Evolutionary conservation across 2,888 invertebrate genomes (phyloP).

Genomic region (Tenthredo distinguenda): DNA sequence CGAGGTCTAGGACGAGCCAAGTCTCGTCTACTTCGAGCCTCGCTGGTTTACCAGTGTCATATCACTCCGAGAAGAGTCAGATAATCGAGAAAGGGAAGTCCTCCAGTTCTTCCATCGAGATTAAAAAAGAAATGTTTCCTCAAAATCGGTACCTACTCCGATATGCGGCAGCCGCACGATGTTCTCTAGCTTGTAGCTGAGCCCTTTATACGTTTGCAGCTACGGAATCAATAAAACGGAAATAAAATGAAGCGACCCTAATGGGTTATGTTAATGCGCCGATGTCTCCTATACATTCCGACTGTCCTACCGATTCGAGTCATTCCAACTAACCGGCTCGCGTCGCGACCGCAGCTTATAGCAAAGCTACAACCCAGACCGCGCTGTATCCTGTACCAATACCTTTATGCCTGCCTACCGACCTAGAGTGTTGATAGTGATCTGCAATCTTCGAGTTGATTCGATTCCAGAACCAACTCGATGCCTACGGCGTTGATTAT

Average conservation of each 20-base stretch:
- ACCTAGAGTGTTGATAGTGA: neutral
- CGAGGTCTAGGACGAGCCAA: neutral
- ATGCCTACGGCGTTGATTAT: conserved; percentile 42
- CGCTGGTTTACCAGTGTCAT: neutral
- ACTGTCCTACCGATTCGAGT: conserved; percentile 51
- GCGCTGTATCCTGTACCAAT: neutral
- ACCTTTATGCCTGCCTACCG: neutral
- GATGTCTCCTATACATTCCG: conserved; percentile 53
- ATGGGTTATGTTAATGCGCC: conserved; percentile 55
- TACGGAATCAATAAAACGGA: conserved; percentile 53
- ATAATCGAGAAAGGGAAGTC: neutral
- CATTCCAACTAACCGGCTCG: conserved; percentile 46
- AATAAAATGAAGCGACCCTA: conserved; percentile 55
- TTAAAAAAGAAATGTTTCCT: neutral
- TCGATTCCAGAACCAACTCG: neutral
- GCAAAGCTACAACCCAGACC: neutral
- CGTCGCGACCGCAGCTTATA: conserved; percentile 29
- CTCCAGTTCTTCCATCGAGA: neutral
- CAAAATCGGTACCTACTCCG: neutral
- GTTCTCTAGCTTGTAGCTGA: neutral
- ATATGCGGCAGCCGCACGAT: neutral
- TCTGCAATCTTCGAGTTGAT: conserved; percentile 37
- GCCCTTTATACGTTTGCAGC: conserved; percentile 16
- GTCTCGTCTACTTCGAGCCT: neutral
- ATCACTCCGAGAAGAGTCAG: neutral